Evolutionary conservation across 2,797 vertebrate species (phyloP), one percentile per base, ranked within the genome.

Genomic region (Neoniphon sammara): DNA sequence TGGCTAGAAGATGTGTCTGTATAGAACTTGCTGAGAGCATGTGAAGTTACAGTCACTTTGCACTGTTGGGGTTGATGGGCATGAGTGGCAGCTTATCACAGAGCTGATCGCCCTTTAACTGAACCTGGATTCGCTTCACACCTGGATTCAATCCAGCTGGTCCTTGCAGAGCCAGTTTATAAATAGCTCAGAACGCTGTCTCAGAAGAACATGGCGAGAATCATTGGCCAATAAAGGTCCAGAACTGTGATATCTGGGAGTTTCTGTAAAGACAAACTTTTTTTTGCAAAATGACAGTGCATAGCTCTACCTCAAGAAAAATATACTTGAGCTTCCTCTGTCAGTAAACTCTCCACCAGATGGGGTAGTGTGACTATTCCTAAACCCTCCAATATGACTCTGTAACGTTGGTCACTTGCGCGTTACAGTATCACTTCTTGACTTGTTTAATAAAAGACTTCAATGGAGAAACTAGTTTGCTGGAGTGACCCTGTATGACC

Each of bases 71-170:
- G 14, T 11, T 4, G 42, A 15, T 2, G 56, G 58, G 57, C n/a
- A 53, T 15, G 17, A 17, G 31, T 61, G 39, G 34, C 25, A 54
- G 34, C 47, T 30, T 21, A 50, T 66, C 55, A 50, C 30, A 23
- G 10, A n/a, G 50, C 50, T 63, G 27, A n/a, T 18, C 34, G 30
- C 56, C 30, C 34, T 8, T 64, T n/a, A 21, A 18, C 54, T 39
- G 23, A 36, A 23, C 15, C 17, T 46, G 30, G 31, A 10, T 70
- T 7, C 42, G 4, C 42, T 44, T 44, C 42, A 58, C 54, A 39
- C 8, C 54, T 69, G 65, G 34, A 57, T 46, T 14, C 27, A 31
- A 30, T 70, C 52, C 66, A 61, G 52, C 25, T 62, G 52, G 42
- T 56, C 46, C 14, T n/a, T 47, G 20, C 39, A 34, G 31, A 34